Percentiles rank a stretch among this genome's conserved stretches.
Evolutionary conservation across 2,888 invertebrate genomes (phyloP).

Genomic region (Dryocosmus kuriphilus): DNA sequence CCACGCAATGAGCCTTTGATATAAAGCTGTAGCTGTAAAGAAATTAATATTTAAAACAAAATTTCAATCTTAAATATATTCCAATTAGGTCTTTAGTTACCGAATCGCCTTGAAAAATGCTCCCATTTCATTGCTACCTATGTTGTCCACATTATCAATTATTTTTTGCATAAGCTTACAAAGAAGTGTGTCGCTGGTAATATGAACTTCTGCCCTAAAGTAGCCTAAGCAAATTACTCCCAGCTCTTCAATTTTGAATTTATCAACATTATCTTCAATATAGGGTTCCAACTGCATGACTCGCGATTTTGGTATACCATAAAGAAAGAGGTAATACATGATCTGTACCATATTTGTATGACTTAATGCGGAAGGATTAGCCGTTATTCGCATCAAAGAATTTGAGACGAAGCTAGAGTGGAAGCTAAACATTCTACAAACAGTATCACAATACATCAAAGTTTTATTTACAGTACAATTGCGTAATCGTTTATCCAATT

Average conservation of each 20-base stretch:
- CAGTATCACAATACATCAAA: neutral
- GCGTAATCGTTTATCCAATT: neutral
- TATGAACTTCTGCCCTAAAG: neutral
- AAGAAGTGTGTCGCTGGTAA: neutral
- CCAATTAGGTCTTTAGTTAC: neutral
- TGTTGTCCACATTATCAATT: neutral
- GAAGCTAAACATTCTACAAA: neutral
- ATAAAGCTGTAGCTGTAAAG: constrained; percentile 20
- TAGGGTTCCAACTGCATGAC: neutral
- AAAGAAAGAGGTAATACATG: constrained; percentile 10
- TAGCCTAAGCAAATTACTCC: constrained; percentile 11
- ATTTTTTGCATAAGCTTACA: constrained; percentile 1
- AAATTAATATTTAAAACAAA: constrained; percentile 6
- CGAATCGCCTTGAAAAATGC: constrained; percentile 5
- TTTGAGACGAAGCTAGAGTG: constrained; percentile 18
- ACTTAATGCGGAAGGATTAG: constrained; percentile 2
- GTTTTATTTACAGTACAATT: constrained; percentile 4
- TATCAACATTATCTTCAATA: neutral
- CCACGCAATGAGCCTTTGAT: neutral
- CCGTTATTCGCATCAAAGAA: neutral
- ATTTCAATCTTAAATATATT: constrained; percentile 77
- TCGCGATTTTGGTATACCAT: neutral
- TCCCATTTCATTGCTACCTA: neutral
- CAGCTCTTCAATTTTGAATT: neutral
- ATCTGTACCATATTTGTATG: constrained; percentile 16